Conservation (phyloP, 2,888 invertebrate species). For the Oconnorella tubifera region DNA sequence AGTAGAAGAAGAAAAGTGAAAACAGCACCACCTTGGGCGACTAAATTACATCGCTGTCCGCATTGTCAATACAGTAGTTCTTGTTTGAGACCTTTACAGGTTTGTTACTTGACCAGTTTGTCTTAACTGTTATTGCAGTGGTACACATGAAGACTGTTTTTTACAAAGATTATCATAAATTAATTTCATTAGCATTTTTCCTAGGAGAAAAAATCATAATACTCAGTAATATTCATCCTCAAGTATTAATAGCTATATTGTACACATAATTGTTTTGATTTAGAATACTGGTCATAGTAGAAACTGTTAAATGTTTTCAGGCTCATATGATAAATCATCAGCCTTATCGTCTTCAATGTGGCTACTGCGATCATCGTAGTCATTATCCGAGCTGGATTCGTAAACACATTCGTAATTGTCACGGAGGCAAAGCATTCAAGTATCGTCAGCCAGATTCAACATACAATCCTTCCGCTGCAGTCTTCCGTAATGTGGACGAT, state of each 20-base stretch:
- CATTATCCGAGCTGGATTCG: slow-evolving; percentile 24
- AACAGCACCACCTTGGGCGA: not conserved
- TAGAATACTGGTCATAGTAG: no score
- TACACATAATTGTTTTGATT: no score
- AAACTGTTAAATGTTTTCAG: no score
- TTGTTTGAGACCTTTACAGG: slow-evolving; percentile 12
- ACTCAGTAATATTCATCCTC: no score
- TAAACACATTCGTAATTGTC: slow-evolving; percentile 16
- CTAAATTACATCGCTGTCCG: slow-evolving; percentile 8
- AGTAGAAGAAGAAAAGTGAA: not conserved
- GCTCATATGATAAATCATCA: slow-evolving; percentile 27
- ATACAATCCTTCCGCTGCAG: not conserved
- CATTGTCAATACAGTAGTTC: slow-evolving; percentile 18
- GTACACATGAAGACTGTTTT: no score
- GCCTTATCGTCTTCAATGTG: slow-evolving; percentile 26
- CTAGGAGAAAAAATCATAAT: no score
- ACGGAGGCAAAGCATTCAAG: slow-evolving; percentile 12
- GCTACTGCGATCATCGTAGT: slow-evolving; percentile 21
- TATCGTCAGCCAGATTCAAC: slow-evolving; percentile 2
- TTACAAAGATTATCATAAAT: no score
- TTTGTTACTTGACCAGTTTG: no score
- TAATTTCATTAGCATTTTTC: no score
- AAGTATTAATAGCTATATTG: no score
- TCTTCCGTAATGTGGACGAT: no score
- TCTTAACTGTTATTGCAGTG: no score